Evolutionary conservation across 2,888 invertebrate genomes (phyloP).

Genomic region (Amphipyra berbera): DNA sequence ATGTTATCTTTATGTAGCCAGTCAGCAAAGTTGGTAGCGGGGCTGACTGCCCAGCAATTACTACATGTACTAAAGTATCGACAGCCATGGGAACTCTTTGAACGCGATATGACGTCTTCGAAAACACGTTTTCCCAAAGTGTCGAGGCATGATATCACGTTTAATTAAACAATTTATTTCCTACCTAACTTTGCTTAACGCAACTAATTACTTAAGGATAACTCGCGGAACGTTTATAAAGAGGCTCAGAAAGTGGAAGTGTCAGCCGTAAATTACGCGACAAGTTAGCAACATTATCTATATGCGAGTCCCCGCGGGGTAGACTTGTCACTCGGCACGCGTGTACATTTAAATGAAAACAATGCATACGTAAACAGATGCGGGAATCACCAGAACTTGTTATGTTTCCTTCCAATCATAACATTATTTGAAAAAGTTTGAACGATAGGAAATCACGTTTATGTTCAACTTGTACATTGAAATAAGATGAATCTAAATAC

Average conservation of each 20-base stretch:
- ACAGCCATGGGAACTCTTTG: not conserved
- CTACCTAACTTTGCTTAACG: conserved; percentile 51
- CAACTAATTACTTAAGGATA: conserved; percentile 60
- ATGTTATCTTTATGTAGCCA: no score
- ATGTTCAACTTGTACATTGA: conserved; percentile 11
- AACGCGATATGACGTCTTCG: conserved; percentile 2
- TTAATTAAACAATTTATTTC: conserved; percentile 53
- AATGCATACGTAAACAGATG: conserved; percentile 42
- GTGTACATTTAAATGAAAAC: conserved; percentile 44
- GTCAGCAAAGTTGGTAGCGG: no score
- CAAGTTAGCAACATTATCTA: conserved; percentile 61
- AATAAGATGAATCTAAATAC: conserved; percentile 3
- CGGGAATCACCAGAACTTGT: conserved; percentile 20
- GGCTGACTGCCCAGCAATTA: no score
- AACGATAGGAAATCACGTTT: not conserved
- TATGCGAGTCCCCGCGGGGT: conserved; percentile 29
- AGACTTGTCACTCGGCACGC: conserved; percentile 35
- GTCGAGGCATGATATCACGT: conserved; percentile 42
- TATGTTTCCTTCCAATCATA: conserved; percentile 33
- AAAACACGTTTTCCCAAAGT: conserved; percentile 25
- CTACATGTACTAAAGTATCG: no score
- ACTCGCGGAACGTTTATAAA: conserved; percentile 54
- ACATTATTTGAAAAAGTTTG: conserved; percentile 24
- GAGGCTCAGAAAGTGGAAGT: conserved; percentile 53
- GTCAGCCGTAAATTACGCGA: conserved; percentile 55